phyloP scores from a whole-genome alignment of 2,888 invertebrate species.

The Hoplodrina blanda region DNA sequence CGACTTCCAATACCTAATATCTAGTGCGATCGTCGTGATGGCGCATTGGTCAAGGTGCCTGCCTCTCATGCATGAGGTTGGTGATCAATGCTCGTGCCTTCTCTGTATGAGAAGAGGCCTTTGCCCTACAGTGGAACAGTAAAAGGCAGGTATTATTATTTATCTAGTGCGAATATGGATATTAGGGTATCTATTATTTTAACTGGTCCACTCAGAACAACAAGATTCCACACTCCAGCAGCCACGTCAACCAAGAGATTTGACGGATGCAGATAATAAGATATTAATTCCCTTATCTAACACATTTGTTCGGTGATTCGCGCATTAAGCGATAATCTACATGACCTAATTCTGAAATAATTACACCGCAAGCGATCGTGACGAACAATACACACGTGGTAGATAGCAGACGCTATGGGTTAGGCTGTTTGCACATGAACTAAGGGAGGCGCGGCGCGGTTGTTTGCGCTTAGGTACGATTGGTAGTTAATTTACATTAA shows the following conservation, averaged over 20 bases:
- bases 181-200: neutral
- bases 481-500: neutral
- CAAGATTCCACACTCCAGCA: neutral
- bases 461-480: neutral
- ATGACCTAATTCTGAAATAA: constrained; percentile 55
- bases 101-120: no score
- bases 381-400: constrained; percentile 41
- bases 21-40: no score
- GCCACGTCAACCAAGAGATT: constrained; percentile 22
- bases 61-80: no score
- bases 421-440: constrained; percentile 25
- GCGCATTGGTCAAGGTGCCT: no score
- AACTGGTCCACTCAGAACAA: neutral
- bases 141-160: no score
- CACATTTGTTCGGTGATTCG: constrained; percentile 37
- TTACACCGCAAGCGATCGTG: constrained; percentile 46
- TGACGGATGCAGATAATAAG: constrained; percentile 32
- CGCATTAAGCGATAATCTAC: constrained; percentile 52
- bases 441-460: neutral
- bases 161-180: no score
- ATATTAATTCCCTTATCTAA: constrained; percentile 51
- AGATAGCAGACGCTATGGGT: constrained; percentile 22
- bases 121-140: no score
- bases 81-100: no score
- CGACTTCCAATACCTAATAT: no score